Base-by-base conservation (phyloP, 2,113 vertebrate species). In the Ariopsis seemanni region DNA sequence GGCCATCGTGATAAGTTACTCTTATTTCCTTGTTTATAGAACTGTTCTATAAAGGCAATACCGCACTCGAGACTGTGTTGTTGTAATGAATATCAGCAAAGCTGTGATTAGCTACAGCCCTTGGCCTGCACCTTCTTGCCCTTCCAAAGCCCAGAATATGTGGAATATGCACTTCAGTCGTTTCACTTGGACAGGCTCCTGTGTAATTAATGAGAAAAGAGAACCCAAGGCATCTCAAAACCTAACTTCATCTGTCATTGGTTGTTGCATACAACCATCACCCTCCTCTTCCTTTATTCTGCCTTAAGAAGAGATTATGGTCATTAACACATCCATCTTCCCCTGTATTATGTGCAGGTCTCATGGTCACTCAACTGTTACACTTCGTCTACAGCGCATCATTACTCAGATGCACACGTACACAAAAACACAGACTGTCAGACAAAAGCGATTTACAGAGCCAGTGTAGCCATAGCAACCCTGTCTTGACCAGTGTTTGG, bases 401-500 rank as follows among this genome's bases (percentile, higher is more conserved):
- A 48, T 62, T 62, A 74, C 63, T 83, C 62, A 20, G 30, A 74
- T 55, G 62, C 86, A 86, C 48, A 53, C 78, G 83, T 42, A 65
- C 63, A 48, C 86, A 84, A 30, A 53, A 78, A 82, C 57, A 62
- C 71, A 85, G 55, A 58, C 63, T 8, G 78, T 55, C 86, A 89
- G 63, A 2, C 34, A 58, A 87, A 72, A 89, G 71, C 0, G 48
- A 69, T 74, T 84, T 69, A 57, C 22, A 86, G 74, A 81, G 34
- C 42, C 67, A 83, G 22, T 14, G 90, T 89, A 82, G 57, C 89
- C 87, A 90, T 88, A 85, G 83, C 83, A 91, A 91, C 89, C 25
- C 42, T 25, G 18, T n/a, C 75, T 58, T 48, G 69, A 34, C 84
- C 72, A 80, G 78, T 25, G n/a, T 79, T 80, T 88, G 72, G 81